Conservation (phyloP, 2,888 invertebrate genomes). For the Drosophila anomelani region DNA sequence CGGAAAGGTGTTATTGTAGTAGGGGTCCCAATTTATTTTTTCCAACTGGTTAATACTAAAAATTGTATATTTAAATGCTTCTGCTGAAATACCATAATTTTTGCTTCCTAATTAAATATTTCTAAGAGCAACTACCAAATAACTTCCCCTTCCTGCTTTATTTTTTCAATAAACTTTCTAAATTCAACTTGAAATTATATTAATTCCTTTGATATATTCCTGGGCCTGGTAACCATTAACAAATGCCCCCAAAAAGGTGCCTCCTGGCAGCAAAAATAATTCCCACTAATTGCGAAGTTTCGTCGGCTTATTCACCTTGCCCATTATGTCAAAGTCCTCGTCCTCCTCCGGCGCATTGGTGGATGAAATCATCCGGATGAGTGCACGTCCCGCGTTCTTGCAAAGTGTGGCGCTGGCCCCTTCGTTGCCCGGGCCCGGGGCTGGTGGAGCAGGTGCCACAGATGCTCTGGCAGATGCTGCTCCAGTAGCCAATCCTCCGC, state of each 20-base stretch:
- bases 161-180: neutral
- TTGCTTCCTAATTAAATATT: neutral
- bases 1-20: neutral
- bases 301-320: conserved; percentile 73
- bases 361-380: conserved; percentile 81
- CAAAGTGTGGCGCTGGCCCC: conserved; percentile 73
- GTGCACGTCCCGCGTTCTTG: conserved; percentile 74
- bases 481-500: conserved; percentile 2
- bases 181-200: neutral
- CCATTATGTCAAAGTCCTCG: conserved; percentile 81
- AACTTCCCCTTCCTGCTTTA: neutral
- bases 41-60: too few species aligned
- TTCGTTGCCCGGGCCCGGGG: conserved; percentile 49
- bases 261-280: neutral
- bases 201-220: neutral
- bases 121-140: neutral
- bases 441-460: conserved; percentile 17
- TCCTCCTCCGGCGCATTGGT: conserved; percentile 68
- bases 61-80: neutral
- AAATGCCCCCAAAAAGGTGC: neutral
- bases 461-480: conserved; percentile 10
- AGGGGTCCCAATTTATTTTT: conserved; percentile 9
- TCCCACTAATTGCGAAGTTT: conserved; percentile 8
- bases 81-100: neutral
- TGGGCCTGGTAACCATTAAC: conserved; percentile 4